A percentile compares a stretch with the other conserved stretches of the same genome.
These are phyloP conservation scores for Drosophila tripunctata DNA, from an alignment of 2,888 invertebrate genomes.

Conservation along the genomic window DNA sequence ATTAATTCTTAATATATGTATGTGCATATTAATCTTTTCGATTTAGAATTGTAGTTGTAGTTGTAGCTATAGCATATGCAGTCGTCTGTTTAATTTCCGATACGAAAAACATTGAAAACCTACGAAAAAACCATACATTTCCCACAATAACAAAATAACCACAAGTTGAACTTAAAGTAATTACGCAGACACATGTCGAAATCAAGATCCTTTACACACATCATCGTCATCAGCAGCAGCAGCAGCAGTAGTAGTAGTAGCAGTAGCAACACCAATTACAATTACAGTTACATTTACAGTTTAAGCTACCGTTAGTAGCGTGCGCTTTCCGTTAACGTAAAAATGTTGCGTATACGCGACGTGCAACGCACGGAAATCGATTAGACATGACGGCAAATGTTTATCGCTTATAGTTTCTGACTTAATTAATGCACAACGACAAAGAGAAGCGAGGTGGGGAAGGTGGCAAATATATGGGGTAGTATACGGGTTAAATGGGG, in stretches of 20 bases:
- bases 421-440: conserved; percentile 49
- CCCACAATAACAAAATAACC: not conserved
- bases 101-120: not conserved
- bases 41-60: not conserved
- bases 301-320: conserved; percentile 10
- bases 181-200: conserved; percentile 8
- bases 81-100: conserved; percentile 59
- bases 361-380: conserved; percentile 65
- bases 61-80: not conserved
- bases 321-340: conserved; percentile 10
- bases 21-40: not conserved
- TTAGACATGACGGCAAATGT: conserved; percentile 57
- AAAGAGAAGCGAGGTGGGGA: not conserved
- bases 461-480: not conserved
- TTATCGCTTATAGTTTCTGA: conserved; percentile 62
- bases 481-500: too few species aligned
- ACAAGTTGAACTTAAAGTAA: conserved; percentile 21
- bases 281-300: conserved; percentile 5
- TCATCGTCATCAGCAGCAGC: not conserved
- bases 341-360: conserved; percentile 60
- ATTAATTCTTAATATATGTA: too few species aligned
- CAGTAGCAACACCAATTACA: conserved; percentile 7
- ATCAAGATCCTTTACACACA: conserved; percentile 36
- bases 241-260: too few species aligned
- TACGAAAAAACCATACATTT: not conserved